A percentile compares a stretch with the other conserved stretches of the same genome.
phyloP scores from a whole-genome alignment of 1,140 invertebrate species.

The Adoxophyes honmai region DNA sequence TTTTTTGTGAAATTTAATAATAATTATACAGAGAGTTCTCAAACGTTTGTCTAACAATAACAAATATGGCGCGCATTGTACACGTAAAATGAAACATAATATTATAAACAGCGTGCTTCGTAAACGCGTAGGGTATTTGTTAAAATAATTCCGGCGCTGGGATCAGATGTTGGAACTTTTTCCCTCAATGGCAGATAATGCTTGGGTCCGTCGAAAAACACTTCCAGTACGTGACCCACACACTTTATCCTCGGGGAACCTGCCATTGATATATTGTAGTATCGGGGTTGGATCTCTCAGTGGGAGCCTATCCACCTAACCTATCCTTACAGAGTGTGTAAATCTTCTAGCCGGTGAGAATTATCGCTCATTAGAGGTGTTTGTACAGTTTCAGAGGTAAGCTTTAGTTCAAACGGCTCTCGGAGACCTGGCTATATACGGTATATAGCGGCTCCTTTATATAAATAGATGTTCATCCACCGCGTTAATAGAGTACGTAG shows the following conservation, averaged over 20 bases:
- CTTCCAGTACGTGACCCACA: slow-evolving; percentile 53
- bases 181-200: slow-evolving; percentile 43
- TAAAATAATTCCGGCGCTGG: slow-evolving; percentile 22
- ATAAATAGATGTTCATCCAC: too few relatives aligned
- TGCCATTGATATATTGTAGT: slow-evolving; percentile 53
- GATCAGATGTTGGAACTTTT: slow-evolving; percentile 35
- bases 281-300: slow-evolving; percentile 25
- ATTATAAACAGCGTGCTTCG: not conserved
- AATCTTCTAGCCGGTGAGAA: slow-evolving; percentile 37
- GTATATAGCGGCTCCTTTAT: not conserved
- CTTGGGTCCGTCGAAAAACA: slow-evolving; percentile 53
- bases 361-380: slow-evolving; percentile 39
- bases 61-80: too few relatives aligned
- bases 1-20: too few relatives aligned
- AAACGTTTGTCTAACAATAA: too few relatives aligned
- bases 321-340: slow-evolving; percentile 35
- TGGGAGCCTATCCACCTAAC: slow-evolving; percentile 33
- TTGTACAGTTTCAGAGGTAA: slow-evolving; percentile 23
- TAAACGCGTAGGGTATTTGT: slow-evolving; percentile 15
- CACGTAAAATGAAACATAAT: too few relatives aligned
- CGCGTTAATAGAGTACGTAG: too few relatives aligned
- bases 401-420: not conserved
- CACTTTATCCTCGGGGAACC: slow-evolving; percentile 43
- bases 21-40: too few relatives aligned
- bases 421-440: not conserved